phyloP scores from a whole-genome alignment of 2,888 invertebrate species.

The Endotricha flammealis region DNA sequence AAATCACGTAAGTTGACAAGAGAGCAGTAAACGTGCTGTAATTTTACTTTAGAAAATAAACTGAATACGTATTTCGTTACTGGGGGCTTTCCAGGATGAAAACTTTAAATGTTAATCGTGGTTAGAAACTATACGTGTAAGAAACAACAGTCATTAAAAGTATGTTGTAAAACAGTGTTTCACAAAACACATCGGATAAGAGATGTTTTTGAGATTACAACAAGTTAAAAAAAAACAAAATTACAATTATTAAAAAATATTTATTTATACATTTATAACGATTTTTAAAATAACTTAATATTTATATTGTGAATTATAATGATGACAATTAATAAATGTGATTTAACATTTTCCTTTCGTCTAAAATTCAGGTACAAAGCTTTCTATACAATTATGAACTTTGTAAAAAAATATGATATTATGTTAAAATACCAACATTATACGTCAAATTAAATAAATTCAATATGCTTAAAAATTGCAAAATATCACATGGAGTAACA shows the following conservation, averaged over 20 bases:
- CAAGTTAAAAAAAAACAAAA: neutral
- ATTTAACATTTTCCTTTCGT: neutral
- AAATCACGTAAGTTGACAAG: constrained; percentile 37
- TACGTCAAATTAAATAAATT: too few species aligned
- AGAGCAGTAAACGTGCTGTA: constrained; percentile 5
- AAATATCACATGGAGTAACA: too few species aligned
- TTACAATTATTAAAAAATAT: neutral
- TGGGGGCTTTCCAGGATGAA: too few species aligned
- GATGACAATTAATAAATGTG: neutral
- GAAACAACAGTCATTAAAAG: too few species aligned
- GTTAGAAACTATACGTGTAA: too few species aligned
- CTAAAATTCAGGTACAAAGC: constrained; percentile 4
- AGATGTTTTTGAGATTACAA: too few species aligned
- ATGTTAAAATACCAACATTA: neutral
- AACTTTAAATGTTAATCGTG: too few species aligned
- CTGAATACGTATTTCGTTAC: too few species aligned
- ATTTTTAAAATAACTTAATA: neutral
- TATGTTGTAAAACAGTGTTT: too few species aligned
- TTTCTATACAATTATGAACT: neutral
- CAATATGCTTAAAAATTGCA: too few species aligned
- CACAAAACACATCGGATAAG: too few species aligned
- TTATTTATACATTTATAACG: constrained; percentile 4
- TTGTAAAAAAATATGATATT: constrained; percentile 1
- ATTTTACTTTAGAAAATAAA: constrained; percentile 3
- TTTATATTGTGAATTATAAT: constrained; percentile 1